Base-by-base conservation (phyloP, 1,140 invertebrate species). In the Drosophila carrolli region DNA sequence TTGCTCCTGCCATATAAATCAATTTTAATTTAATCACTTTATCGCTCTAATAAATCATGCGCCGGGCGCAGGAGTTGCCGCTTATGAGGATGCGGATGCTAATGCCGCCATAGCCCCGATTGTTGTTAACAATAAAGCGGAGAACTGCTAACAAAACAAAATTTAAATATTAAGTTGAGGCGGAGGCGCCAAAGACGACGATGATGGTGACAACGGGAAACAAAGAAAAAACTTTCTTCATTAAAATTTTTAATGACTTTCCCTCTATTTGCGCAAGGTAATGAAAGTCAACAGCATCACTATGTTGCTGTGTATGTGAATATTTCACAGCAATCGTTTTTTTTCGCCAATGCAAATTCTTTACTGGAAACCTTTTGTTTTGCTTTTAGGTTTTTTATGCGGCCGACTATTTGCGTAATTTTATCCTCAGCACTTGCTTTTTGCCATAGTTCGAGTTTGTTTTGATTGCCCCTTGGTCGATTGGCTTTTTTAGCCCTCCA, bases 1-100 rank as follows among this genome's bases (percentile, higher is more conserved):
- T n/a, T 50, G 41, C 54, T 72, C 54, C 46, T 66, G 63, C 63
- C 62, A 78, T 81, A 80, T 89, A 84, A 88, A 88, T 88, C 84
- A 89, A 88, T 88, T 88, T 89, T 78, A 88, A 88, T 89, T 88
- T 88, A 88, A 88, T 88, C 84, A 89, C 86, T 88, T 88, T 88
- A 89, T 88, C 80, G 80, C 75, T 81, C 73, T 78, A 88, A 89
- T 88, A 88, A 88, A 88, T 88, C 84, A 88, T 88, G 58, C 44
- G 57, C 67, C 73, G 46, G 58, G 47, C 71, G 53, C 55, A 41
- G 60, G 37, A 57, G 71, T 61, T 38, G 32, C 43, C 53, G 56
- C 29, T 57, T 58, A 41, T 57, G 59, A 62, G 59, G 37, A 19
- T 6, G 53, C 19, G 47, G 41, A 56, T 60, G 66, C 66, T 23